A percentile compares a stretch with the other conserved stretches of the same genome.
These are phyloP conservation scores for Leptarthrus brevirostris DNA, from an alignment of 2,888 invertebrate genomes.

Conservation along the genomic window DNA sequence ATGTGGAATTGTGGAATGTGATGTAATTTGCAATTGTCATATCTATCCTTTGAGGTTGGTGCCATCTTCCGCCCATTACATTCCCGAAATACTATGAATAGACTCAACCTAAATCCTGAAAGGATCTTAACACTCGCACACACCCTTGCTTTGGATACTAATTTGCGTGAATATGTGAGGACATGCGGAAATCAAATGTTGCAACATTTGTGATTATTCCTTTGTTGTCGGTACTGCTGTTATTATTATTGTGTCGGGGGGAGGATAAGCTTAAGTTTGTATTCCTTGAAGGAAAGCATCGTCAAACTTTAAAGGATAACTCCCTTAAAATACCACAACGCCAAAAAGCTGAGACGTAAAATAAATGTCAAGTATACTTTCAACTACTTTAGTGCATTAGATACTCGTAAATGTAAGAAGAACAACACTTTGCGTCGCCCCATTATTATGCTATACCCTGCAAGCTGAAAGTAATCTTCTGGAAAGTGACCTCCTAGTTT, in stretches of 20 bases:
- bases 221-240: slow-evolving; percentile 50
- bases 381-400: neutral
- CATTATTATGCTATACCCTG: neutral
- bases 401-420: too few species aligned
- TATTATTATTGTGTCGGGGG: slow-evolving; percentile 12
- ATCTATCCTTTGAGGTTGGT: slow-evolving; percentile 52
- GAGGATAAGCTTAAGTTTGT: slow-evolving; percentile 5
- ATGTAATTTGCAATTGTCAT: slow-evolving; percentile 55
- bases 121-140: slow-evolving; percentile 14
- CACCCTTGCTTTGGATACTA: slow-evolving; percentile 47
- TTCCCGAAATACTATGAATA: slow-evolving; percentile 33
- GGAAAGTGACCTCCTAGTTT: slow-evolving; percentile 48
- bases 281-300: neutral
- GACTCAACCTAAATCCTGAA: slow-evolving; percentile 29
- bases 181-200: slow-evolving; percentile 54
- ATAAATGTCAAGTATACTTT: neutral
- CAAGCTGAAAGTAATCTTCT: slow-evolving; percentile 51
- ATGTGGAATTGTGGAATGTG: slow-evolving; percentile 49
- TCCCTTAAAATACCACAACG: neutral
- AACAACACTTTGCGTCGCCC: too few species aligned
- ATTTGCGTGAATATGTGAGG: slow-evolving; percentile 52
- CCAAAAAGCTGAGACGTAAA: too few species aligned
- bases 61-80: slow-evolving; percentile 52
- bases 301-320: neutral
- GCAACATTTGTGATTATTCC: slow-evolving; percentile 54